Conservation (phyloP, 2,113 vertebrate genomes). For the Tyrannus savana region DNA sequence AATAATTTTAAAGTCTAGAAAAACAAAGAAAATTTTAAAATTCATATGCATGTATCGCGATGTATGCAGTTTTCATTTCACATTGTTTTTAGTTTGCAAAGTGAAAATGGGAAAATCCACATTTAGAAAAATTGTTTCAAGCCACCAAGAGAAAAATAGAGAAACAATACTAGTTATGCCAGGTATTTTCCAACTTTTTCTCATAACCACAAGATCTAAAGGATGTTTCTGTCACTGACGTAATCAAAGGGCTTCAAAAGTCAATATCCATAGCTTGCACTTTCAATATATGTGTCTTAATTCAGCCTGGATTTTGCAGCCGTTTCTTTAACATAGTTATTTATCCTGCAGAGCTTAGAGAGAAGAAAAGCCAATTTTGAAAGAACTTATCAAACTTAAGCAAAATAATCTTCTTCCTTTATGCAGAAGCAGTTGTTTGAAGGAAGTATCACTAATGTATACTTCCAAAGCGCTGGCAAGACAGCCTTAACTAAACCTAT, state of each 20-base stretch:
- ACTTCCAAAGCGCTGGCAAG: background rate
- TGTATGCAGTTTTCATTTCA: background rate
- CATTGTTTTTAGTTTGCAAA: background rate
- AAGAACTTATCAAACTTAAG: background rate
- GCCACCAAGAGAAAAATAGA: background rate
- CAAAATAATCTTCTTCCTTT: background rate
- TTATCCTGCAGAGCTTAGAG: background rate
- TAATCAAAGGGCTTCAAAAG: background rate
- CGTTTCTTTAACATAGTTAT: background rate
- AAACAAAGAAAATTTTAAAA: background rate
- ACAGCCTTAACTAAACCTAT: background rate
- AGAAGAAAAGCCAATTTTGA: background rate
- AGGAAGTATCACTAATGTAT: background rate
- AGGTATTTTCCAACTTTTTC: background rate
- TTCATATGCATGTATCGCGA: background rate
- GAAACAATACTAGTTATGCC: background rate
- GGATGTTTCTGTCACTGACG: background rate
- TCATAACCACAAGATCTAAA: background rate
- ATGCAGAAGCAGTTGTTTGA: background rate
- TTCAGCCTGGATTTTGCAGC: background rate
- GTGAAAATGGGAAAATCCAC: constrained; percentile 6
- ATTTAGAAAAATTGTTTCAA: background rate
- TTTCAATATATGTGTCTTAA: background rate
- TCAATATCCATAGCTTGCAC: background rate
- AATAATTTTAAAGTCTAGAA: background rate